Conservation (phyloP, 2,797 vertebrate species). For the Chaetophractus vellerosus region DNA sequence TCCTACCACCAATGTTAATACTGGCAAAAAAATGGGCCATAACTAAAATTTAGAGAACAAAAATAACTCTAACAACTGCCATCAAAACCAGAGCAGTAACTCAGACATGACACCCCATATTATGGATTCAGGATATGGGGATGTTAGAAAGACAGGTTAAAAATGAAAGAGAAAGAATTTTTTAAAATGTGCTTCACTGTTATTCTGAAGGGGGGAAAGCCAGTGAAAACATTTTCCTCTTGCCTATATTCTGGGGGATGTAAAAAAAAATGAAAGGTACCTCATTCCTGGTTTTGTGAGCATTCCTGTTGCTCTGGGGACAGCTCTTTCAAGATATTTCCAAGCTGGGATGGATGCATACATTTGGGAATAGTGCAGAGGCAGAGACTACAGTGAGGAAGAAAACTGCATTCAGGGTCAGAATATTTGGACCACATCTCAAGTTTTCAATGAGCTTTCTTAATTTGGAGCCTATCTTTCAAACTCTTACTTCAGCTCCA, state of each 20-base stretch:
- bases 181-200: not conserved
- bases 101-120: not conserved
- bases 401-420: not conserved
- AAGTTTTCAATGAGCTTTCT: conserved; percentile 35
- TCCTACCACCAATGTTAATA: too few relatives aligned
- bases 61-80: not conserved
- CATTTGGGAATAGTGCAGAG: not conserved
- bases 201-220: conserved; percentile 42
- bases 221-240: not conserved
- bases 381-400: not conserved
- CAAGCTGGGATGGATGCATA: not conserved
- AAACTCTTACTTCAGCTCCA: conserved; percentile 20
- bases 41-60: not conserved
- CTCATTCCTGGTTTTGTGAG: not conserved
- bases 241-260: not conserved
- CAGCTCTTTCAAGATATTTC: not conserved
- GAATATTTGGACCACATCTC: conserved; percentile 29
- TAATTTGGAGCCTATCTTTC: conserved; percentile 23
- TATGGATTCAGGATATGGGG: not conserved
- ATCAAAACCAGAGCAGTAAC: not conserved
- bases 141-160: not conserved
- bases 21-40: too few relatives aligned
- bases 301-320: not conserved
- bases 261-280: not conserved
- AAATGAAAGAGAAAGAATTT: conserved; percentile 32